phyloP scores from a whole-genome alignment of 2,113 vertebrate genomes.

The Pomatostomus ruficeps region DNA sequence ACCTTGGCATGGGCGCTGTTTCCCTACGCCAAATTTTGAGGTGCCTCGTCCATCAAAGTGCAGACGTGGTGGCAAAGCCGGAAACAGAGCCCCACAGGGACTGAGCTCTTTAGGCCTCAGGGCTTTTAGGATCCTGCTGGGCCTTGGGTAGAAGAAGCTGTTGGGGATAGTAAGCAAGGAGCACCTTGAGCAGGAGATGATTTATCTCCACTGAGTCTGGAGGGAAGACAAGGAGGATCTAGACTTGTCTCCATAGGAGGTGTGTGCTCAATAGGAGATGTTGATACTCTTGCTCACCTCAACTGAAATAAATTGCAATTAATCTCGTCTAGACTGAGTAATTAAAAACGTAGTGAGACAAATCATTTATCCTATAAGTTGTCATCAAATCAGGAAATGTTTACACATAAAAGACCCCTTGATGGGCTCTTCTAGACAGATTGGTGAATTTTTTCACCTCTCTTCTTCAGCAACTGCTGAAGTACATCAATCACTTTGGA shows the following conservation, averaged over 20 bases:
- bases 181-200: background rate
- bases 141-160: background rate
- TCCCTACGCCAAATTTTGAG: background rate
- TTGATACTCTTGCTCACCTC: background rate
- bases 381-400: background rate
- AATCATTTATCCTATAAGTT: background rate
- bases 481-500: background rate
- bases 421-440: background rate
- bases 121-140: background rate
- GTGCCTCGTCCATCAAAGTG: background rate
- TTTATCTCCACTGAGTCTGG: background rate
- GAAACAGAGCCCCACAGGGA: background rate
- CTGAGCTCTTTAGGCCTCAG: background rate
- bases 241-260: background rate
- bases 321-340: background rate
- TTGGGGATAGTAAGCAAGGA: background rate
- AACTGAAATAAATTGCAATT: background rate
- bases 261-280: background rate
- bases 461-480: background rate
- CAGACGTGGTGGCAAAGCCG: rapidly evolving
- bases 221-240: background rate
- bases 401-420: background rate
- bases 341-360: background rate
- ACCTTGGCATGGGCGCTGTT: background rate
- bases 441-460: background rate